Percentiles rank a stretch among this genome's conserved stretches.
These are phyloP conservation scores for Pseudopipra pipra DNA, from an alignment of 2,113 vertebrate species.

Conservation along the genomic window DNA sequence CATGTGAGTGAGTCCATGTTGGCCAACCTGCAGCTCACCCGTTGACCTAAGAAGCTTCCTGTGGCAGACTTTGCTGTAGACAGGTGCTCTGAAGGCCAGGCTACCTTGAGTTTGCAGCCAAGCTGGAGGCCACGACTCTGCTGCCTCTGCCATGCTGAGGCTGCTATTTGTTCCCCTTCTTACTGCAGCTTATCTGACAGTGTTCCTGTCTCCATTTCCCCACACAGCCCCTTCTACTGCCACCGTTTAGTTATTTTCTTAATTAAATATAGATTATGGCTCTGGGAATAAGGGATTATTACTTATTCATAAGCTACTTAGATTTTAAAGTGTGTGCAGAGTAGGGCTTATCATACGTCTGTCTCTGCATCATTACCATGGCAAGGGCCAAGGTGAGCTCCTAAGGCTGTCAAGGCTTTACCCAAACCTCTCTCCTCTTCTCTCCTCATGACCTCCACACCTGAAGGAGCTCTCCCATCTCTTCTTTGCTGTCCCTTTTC, in stretches of 20 bases:
- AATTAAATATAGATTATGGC: conserved; percentile 63
- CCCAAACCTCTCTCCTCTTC: neutral
- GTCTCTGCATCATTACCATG: neutral
- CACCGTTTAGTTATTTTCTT: conserved; percentile 55
- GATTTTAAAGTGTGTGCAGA: conserved; percentile 8
- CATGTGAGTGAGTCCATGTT: neutral
- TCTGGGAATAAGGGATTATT: conserved; percentile 24
- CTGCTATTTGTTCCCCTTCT: neutral
- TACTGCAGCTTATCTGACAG: neutral
- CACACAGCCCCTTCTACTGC: neutral
- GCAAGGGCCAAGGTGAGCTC: neutral
- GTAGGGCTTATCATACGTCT: neutral
- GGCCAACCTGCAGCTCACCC: neutral
- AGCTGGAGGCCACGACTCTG: neutral
- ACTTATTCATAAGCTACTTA: conserved; percentile 58
- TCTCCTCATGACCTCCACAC: neutral
- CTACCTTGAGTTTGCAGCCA: neutral
- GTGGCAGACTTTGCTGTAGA: neutral
- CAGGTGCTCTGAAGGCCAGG: neutral
- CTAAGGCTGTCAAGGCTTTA: neutral
- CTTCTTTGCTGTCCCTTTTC: neutral
- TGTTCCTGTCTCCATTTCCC: neutral
- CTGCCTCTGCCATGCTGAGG: neutral
- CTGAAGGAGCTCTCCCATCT: neutral
- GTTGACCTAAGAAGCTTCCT: neutral